Evolutionary conservation across 2,797 vertebrate genomes (phyloP), one percentile per base, ranked within the genome.

Genomic region (Gallinago nigripennis): DNA sequence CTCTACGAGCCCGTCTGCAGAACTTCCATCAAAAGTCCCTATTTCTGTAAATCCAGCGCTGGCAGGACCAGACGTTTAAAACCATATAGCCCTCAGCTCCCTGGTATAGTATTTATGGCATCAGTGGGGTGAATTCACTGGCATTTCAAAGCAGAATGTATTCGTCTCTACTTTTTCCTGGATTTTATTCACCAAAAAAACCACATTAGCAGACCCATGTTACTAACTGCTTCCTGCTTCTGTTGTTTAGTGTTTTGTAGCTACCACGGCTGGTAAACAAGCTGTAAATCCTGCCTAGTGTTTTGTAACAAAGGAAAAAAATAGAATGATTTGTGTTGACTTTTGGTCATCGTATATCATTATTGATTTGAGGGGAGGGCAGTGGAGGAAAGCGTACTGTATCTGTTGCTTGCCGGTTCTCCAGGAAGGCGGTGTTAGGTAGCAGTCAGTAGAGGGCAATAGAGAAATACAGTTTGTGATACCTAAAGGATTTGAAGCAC

Each of bases 391-490:
- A 71, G 63, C 48, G 3, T 16, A 31, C 28, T 41, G 16, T 5
- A 57, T 81, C 72, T 82, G 56, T 45, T 72, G 73, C 87, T 88
- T 21, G 43, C 73, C 12, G 1, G 4, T 65, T 83, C 69, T 45
- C 72, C 53, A 11, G 80, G 41, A 76, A 72, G 45, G 82, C 83
- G 63, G 30, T 68, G 63, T 16, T 66, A 63, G 61, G 24, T 45
- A 2, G 83, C 81, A 88, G 94, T 93, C 97, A 87, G 92, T 66
- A 97, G 97, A 97, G 95, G 97, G 97, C 97, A 97, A 92, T 92
- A 93, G 93, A 92, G 97, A 96, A 95, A 88, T 96, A 68, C 68
- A 25, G 77, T 94, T 94, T 73, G 90, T 79, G 85, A 33, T 92
- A 82, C 95, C 95, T 94, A 90, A 53, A 95, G 95, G 89, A 88